Conservation (phyloP, 2,888 invertebrate genomes). For the Dione vanillae region DNA sequence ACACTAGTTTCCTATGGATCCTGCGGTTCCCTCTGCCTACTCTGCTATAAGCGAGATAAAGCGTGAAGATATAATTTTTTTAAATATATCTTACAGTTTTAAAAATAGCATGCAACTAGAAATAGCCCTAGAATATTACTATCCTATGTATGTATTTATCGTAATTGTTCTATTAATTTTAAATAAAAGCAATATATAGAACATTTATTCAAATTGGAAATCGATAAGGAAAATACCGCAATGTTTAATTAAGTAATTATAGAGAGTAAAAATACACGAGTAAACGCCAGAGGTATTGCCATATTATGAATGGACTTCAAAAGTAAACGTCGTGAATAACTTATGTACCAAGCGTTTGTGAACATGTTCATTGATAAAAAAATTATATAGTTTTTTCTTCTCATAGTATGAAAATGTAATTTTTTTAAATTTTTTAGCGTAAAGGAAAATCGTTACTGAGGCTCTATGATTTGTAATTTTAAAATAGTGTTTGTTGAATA, state of each 20-base stretch:
- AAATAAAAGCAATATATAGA: not conserved
- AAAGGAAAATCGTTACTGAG: no score
- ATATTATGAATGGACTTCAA: slow-evolving; percentile 33
- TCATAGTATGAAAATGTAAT: no score
- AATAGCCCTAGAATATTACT: not conserved
- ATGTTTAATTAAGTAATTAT: slow-evolving; percentile 28
- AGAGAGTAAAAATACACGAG: slow-evolving; percentile 20
- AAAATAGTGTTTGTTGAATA: no score
- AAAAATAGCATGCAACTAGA: not conserved
- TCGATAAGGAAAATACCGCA: slow-evolving; percentile 34
- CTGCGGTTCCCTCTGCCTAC: no score
- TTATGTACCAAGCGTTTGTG: not conserved
- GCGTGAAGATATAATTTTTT: no score
- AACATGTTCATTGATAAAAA: not conserved
- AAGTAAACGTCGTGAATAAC: slow-evolving; percentile 4
- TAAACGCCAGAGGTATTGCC: slow-evolving; percentile 20
- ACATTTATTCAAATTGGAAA: slow-evolving; percentile 28
- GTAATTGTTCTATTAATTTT: not conserved
- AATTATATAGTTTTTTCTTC: no score
- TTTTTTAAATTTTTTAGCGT: no score
- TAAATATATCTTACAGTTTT: no score
- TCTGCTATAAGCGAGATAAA: no score
- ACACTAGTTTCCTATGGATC: no score
- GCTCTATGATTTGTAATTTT: no score
- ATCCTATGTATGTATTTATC: not conserved